These are phyloP conservation scores for Argyrosomus regius DNA, from an alignment of 2,797 vertebrate species.

Conservation along the genomic window DNA sequence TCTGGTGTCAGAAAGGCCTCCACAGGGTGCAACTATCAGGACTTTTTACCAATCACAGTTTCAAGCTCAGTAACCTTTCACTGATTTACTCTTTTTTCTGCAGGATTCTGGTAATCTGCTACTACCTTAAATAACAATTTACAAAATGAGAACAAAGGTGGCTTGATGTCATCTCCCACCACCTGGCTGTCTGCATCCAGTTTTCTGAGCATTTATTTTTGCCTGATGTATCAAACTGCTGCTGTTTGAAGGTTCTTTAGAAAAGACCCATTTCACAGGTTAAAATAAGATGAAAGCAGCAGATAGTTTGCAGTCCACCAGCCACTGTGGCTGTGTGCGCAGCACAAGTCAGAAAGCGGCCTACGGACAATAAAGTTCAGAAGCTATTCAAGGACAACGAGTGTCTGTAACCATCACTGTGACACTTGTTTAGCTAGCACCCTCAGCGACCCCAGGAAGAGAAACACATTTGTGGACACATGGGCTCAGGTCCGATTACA, in stretches of 20 bases:
- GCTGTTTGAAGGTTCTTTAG: no score
- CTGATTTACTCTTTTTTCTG: background rate
- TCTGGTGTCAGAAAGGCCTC: background rate
- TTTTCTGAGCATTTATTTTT: background rate
- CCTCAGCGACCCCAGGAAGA: constrained; percentile 19
- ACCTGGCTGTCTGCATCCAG: background rate
- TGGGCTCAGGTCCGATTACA: constrained; percentile 52
- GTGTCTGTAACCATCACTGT: constrained; percentile 41
- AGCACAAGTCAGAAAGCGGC: constrained; percentile 25
- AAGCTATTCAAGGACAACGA: constrained; percentile 48
- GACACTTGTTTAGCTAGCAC: constrained; percentile 48
- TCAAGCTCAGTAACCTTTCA: background rate
- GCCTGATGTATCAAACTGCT: no score
- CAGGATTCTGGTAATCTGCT: background rate
- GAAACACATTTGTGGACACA: constrained; percentile 44
- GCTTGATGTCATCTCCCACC: background rate
- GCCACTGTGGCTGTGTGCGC: constrained; percentile 13
- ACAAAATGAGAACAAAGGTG: background rate
- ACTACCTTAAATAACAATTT: background rate
- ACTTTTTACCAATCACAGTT: background rate
- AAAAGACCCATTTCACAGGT: no score
- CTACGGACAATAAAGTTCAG: constrained; percentile 45
- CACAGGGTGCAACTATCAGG: background rate
- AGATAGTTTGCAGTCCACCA: background rate
- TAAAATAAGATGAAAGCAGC: background rate